These are phyloP conservation scores for Sphaerophoria rueppellii DNA, from an alignment of 2,888 invertebrate species.

Conservation along the genomic window DNA sequence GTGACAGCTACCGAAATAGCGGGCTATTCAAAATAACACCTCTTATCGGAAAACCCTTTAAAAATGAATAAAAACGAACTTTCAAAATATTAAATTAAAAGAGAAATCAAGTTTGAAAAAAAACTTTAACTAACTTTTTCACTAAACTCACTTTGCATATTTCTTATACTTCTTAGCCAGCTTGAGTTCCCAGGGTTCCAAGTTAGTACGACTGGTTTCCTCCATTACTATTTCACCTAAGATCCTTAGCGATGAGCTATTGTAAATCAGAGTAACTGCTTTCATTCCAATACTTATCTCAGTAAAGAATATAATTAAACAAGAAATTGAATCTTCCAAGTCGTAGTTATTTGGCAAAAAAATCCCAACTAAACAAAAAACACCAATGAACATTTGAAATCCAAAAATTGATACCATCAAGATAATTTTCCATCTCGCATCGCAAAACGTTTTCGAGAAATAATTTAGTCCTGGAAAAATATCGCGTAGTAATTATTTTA, in stretches of 20 bases:
- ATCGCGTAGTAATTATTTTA: neutral
- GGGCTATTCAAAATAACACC: no score
- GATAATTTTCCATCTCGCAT: constrained; percentile 21
- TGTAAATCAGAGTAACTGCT: constrained; percentile 8
- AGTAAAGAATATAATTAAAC: constrained; percentile 40
- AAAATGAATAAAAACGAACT: no score
- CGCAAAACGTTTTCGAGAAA: constrained; percentile 14
- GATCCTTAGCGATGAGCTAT: constrained; percentile 17
- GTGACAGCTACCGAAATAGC: no score
- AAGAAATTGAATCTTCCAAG: constrained; percentile 32
- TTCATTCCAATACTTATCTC: constrained; percentile 23
- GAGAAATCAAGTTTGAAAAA: no score
- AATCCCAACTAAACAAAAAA: constrained; percentile 3
- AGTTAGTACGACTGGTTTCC: constrained; percentile 23
- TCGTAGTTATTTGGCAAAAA: constrained; percentile 43
- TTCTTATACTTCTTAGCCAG: constrained; percentile 41
- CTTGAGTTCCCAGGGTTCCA: constrained; percentile 29
- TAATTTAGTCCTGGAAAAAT: constrained; percentile 38
- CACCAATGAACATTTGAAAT: constrained; percentile 11
- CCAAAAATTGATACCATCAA: neutral
- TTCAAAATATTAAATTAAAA: no score
- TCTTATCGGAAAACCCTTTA: no score
- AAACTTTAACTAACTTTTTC: no score
- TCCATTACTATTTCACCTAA: constrained; percentile 21
- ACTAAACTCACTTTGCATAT: constrained; percentile 13